phyloP scores from a whole-genome alignment of 2,797 vertebrate genomes.

The Sparus aurata region DNA sequence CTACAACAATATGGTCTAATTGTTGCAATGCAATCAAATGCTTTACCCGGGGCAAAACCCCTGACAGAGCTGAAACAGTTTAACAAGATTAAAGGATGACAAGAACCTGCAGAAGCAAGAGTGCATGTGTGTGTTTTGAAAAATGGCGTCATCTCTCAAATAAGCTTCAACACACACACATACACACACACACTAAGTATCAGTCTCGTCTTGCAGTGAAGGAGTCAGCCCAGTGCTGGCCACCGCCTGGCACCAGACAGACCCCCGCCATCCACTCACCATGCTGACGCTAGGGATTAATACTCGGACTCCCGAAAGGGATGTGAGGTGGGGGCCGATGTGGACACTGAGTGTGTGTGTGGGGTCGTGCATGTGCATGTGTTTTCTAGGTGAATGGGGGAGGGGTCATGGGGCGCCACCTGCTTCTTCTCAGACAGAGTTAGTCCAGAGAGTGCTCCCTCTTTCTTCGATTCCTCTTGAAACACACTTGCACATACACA shows the following conservation, averaged over 20 bases:
- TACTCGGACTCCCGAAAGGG: conserved; percentile 66
- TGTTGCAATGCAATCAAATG: conserved; percentile 73
- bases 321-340: conserved; percentile 51
- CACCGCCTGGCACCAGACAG: conserved; percentile 84
- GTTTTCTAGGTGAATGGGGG: conserved; percentile 73
- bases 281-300: conserved; percentile 86
- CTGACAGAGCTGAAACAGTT: conserved; percentile 79
- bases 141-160: conserved; percentile 76
- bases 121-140: conserved; percentile 64
- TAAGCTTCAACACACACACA: conserved; percentile 52
- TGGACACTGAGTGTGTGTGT: conserved; percentile 27
- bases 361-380: conserved; percentile 5
- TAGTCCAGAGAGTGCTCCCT: conserved; percentile 46
- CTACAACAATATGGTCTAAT: conserved; percentile 58
- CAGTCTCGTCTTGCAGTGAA: conserved; percentile 59
- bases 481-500: not conserved
- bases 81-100: conserved; percentile 85
- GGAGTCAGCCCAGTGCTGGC: conserved; percentile 80
- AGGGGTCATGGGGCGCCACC: conserved; percentile 77
- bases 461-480: conserved; percentile 31
- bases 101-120: conserved; percentile 60
- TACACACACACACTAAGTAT: conserved; percentile 36
- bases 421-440: conserved; percentile 81
- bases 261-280: conserved; percentile 78
- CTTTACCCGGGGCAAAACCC: conserved; percentile 64